Base-by-base conservation (phyloP, 1,140 invertebrate species). In the Mylabris phalerata region DNA sequence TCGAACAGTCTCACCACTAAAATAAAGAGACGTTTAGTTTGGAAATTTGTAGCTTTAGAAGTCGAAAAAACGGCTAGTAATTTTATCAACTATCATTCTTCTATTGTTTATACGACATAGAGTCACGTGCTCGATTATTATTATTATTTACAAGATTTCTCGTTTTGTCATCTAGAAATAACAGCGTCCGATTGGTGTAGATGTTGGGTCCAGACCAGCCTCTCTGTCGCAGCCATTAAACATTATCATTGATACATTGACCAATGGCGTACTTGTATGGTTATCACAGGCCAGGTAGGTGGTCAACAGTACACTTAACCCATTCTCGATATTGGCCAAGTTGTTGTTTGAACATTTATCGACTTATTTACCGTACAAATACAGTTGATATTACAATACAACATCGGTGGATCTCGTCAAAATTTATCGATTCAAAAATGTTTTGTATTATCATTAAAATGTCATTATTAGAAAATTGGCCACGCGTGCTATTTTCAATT, bases 181-280 rank as follows among this genome's bases (percentile, higher is more conserved):
- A 32, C 19, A 42, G 47, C 11, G 42, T 24, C 44, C 43, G 51
- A 62, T 62, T 62, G 61, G 61, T 47, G 24, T 44, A 47, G 54
- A 47, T 50, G 19, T 48, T 46, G 32, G 61, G 61, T 62, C 57
- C 61, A 62, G 61, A 40, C 57, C 61, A 59, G 61, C 61, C 61
- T 62, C 61, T 57, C 40, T 51, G 43, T 59, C 50, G 61, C 61
- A 49, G 61, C 61, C 61, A 62, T 62, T 62, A 62, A 62, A 38
- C 61, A 62, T 62, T 62, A 62, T 62, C 61, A 62, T 48, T 48
- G 50, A 49, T 48, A 48, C 48, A 46, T 43, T 25, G 41, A 54
- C 60, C 60, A 61, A 61, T 57, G 27, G 42, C 25, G 48, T 6
- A n/a, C 40, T 13, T n/a, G 38, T 38, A 45, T 9, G 45, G 32